Percentiles rank a stretch among this genome's conserved stretches.
These are phyloP conservation scores for Paradisaea rubra DNA, from an alignment of 2,113 vertebrate genomes.

Conservation along the genomic window DNA sequence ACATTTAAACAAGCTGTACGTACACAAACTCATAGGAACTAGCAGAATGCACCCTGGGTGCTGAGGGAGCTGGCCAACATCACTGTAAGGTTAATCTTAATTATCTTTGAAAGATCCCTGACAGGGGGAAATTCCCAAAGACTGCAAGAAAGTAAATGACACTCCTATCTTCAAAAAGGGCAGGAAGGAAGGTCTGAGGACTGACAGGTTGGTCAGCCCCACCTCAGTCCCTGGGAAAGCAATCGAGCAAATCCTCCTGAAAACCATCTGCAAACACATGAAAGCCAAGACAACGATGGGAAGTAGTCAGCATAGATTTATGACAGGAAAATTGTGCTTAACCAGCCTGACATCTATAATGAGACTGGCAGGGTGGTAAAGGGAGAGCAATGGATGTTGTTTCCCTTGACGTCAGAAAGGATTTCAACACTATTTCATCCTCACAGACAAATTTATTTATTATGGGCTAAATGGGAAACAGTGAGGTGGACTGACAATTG, in stretches of 20 bases:
- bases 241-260: not conserved
- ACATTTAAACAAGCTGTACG: not conserved
- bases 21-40: not conserved
- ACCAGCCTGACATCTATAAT: not conserved
- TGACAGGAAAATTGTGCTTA: not conserved
- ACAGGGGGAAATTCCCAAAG: not conserved
- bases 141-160: not conserved
- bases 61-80: not conserved
- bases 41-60: not conserved
- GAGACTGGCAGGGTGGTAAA: not conserved
- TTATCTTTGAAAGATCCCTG: not conserved
- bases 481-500: not conserved
- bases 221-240: not conserved
- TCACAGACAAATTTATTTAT: not conserved
- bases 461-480: not conserved
- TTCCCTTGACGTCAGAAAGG: not conserved
- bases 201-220: not conserved
- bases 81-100: not conserved
- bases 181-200: not conserved
- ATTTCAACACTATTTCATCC: not conserved
- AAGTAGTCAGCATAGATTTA: not conserved
- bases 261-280: not conserved
- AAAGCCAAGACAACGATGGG: not conserved
- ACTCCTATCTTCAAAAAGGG: not conserved
- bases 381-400: not conserved